Percentiles rank a stretch among this genome's conserved stretches.
Evolutionary conservation across 2,797 vertebrate genomes (phyloP).

Genomic region (Centropyge bicolor): DNA sequence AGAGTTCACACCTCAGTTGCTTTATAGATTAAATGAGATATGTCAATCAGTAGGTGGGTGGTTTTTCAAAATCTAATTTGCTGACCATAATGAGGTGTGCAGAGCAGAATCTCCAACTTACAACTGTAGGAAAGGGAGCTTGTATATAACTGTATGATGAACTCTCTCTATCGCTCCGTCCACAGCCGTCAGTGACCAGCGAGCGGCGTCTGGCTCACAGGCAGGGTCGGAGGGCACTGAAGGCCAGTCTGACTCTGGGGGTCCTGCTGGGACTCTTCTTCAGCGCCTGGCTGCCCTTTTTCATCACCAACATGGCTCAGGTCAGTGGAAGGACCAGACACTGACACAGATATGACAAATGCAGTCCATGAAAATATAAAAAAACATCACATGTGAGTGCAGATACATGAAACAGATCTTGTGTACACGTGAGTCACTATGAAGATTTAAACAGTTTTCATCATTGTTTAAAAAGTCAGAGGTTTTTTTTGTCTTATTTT

Average conservation of each 20-base stretch:
- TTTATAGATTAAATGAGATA: background rate
- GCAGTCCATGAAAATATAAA: background rate
- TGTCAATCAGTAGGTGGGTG: background rate
- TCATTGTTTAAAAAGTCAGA: background rate
- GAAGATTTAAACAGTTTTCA: background rate
- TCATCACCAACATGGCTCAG: slow-evolving; percentile 94
- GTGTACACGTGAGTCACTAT: background rate
- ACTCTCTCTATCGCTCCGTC: background rate
- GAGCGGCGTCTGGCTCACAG: slow-evolving; percentile 91
- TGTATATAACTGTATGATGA: background rate
- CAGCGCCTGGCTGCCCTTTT: slow-evolving; percentile 96
- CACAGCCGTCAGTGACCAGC: slow-evolving; percentile 77
- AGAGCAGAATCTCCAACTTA: background rate
- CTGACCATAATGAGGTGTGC: background rate
- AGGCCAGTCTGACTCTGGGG: slow-evolving; percentile 96
- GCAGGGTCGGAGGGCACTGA: slow-evolving; percentile 94
- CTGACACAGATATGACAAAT: slow-evolving; percentile 1
- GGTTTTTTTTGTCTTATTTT: background rate
- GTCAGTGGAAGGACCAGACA: slow-evolving; percentile 79
- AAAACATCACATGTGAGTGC: too few relatives aligned
- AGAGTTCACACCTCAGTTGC: background rate
- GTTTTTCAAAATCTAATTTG: background rate
- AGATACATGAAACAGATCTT: too few relatives aligned
- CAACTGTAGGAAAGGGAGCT: background rate
- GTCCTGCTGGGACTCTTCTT: slow-evolving; percentile 97